Percentiles rank a stretch among this genome's conserved stretches.
Conservation (phyloP, 2,888 invertebrate genomes). For the Chymomyza procnemis region DNA sequence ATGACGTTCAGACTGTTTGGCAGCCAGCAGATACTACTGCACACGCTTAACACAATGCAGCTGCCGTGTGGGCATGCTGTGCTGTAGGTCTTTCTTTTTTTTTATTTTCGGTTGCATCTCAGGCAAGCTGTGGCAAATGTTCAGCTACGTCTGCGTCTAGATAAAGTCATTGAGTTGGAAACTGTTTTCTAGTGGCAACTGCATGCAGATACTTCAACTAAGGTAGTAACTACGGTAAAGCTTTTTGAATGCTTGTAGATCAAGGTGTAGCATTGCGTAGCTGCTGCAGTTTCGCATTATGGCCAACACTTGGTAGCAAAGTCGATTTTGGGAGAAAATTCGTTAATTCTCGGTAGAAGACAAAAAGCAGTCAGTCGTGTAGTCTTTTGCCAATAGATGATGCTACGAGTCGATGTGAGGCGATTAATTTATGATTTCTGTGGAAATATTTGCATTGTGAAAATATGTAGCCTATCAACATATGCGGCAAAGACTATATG, state of each 20-base stretch:
- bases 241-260: neutral
- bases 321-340: neutral
- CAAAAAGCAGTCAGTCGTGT: neutral
- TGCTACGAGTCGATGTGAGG: too few relatives aligned
- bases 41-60: constrained; percentile 13
- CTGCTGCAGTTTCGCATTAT: neutral
- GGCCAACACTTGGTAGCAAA: neutral
- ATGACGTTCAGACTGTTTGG: neutral
- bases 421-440: too few relatives aligned
- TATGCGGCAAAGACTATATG: too few relatives aligned
- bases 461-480: too few relatives aligned
- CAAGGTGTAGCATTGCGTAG: neutral
- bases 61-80: neutral
- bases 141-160: constrained; percentile 49
- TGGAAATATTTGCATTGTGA: too few relatives aligned
- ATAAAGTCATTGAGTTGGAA: constrained; percentile 70
- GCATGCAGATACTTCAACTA: neutral
- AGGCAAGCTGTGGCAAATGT: constrained; percentile 65
- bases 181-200: constrained; percentile 61
- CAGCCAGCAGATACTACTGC: neutral
- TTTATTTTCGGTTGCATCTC: neutral
- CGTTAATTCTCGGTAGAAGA: neutral
- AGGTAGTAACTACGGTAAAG: neutral
- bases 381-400: too few relatives aligned
- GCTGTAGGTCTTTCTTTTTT: neutral